phyloP scores from a whole-genome alignment of 2,888 invertebrate species.

The Lepeophtheirus nordmannii region DNA sequence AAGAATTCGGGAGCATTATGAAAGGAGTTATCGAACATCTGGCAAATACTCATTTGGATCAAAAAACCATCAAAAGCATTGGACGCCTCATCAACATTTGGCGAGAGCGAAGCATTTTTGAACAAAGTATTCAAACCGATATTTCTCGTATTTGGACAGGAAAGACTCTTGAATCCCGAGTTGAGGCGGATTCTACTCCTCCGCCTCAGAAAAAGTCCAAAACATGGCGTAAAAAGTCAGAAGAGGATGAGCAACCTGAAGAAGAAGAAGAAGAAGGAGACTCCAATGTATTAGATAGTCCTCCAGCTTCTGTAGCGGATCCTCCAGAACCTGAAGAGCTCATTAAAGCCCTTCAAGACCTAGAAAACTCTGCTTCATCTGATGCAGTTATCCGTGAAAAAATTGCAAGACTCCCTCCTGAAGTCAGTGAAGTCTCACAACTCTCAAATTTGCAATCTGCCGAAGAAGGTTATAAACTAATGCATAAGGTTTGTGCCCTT shows the following conservation, averaged over 20 bases:
- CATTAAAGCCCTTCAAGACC: constrained; percentile 58
- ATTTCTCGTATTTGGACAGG: background rate
- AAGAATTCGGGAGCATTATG: constrained; percentile 57
- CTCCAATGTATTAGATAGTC: constrained; percentile 30
- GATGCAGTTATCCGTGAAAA: constrained; percentile 81
- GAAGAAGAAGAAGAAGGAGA: constrained; percentile 51
- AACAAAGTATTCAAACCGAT: constrained; percentile 39
- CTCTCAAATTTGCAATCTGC: constrained; percentile 57
- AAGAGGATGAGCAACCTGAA: constrained; percentile 17
- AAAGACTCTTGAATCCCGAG: background rate
- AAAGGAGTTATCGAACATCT: constrained; percentile 70
- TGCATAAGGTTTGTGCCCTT: constrained; percentile 20
- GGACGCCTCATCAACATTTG: constrained; percentile 72
- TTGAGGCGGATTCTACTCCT: background rate
- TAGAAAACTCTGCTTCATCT: constrained; percentile 87
- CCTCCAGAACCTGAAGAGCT: constrained; percentile 85
- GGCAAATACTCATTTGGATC: constrained; percentile 50
- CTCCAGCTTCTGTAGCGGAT: constrained; percentile 47
- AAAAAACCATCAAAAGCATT: constrained; percentile 64
- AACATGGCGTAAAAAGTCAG: background rate
- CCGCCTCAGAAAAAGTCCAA: constrained; percentile 22
- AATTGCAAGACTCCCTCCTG: constrained; percentile 81
- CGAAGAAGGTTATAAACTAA: constrained; percentile 25
- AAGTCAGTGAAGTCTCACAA: constrained; percentile 77
- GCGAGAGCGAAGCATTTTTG: constrained; percentile 81